Base-by-base conservation (phyloP, 2,888 invertebrate genomes). In the Drosophila nr. perissopoda region DNA sequence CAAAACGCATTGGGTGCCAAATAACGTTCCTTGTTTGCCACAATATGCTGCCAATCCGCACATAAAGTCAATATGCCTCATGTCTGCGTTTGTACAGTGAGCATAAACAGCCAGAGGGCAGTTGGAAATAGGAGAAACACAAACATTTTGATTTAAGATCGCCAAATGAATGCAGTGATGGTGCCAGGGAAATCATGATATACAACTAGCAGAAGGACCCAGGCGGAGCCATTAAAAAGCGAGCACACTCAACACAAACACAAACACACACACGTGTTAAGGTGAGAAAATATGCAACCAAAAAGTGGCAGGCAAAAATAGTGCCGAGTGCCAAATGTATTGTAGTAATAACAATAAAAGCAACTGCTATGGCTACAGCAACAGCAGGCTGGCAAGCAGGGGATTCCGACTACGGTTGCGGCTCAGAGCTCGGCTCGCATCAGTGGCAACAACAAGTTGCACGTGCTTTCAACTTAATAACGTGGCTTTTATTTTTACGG, bases 381-480 rank as follows among this genome's bases (percentile, higher is more conserved):
- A 45, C 36, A 27, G 69, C 76, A 78, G 77, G 73, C 81, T 48
- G 64, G 57, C 62, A 52, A 63, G 42, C 52, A 42, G 64, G 36
- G 57, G 64, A 40, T 36, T 57, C 18, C 31, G 56, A 42, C 31
- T 61, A 33, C 29, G 61, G 48, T 27, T 57, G 45, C 33, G 51
- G 61, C 48, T 48, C 61, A 57, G 38, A 59, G 49, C 62, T 63
- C 42, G 58, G 73, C 58, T 64, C 48, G 66, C 66, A 64, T 67
- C 61, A 67, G 75, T 65, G 71, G 76, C 76, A 88, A 83, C 88
- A 85, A 85, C 85, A 85, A 85, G 86, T 87, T 85, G 88, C 90
- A 89, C 89, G 89, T 89, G 89, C 87, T 89, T 90, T 90, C 84
- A 84, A 80, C 86, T 81, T 86, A 89, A 90, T 89, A 90, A 90